phyloP scores from a whole-genome alignment of 2,888 invertebrate genomes.

The Stenoptilia bipunctidactyla region DNA sequence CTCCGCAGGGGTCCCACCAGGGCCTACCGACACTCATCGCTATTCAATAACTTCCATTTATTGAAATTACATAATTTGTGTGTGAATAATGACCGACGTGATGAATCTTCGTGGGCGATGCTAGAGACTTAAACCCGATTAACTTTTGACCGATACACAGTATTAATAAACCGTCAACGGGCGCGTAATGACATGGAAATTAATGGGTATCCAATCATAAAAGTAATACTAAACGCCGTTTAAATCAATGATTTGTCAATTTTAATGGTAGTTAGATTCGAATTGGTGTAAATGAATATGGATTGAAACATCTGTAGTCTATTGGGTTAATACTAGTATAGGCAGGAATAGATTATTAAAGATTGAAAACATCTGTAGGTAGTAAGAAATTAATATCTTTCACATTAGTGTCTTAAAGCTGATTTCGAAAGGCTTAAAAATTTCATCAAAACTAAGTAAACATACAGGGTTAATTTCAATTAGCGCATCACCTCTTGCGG shows the following conservation, averaged over 20 bases:
- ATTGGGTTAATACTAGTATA: too few relatives aligned
- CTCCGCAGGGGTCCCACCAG: conserved; percentile 45
- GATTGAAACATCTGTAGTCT: too few relatives aligned
- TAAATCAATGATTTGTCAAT: background rate
- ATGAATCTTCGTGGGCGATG: conserved; percentile 71
- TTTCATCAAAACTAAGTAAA: too few relatives aligned
- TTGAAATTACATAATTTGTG: conserved; percentile 72
- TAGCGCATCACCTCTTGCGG: too few relatives aligned
- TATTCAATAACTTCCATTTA: conserved; percentile 71
- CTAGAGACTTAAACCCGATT: conserved; percentile 67
- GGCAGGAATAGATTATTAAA: too few relatives aligned
- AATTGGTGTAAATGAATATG: too few relatives aligned
- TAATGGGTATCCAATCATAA: conserved; percentile 15
- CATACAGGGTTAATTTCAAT: too few relatives aligned
- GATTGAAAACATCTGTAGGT: too few relatives aligned
- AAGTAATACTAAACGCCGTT: conserved; percentile 7
- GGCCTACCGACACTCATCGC: conserved; percentile 68
- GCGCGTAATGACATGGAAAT: conserved; percentile 59
- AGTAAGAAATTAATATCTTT: too few relatives aligned
- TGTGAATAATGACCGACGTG: conserved; percentile 71
- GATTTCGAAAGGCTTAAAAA: too few relatives aligned
- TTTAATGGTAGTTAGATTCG: background rate
- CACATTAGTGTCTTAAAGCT: too few relatives aligned
- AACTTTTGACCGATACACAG: conserved; percentile 63
- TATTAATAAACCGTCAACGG: conserved; percentile 62